Conservation (phyloP, 2,797 vertebrate genomes). For the Hipposideros larvatus region DNA sequence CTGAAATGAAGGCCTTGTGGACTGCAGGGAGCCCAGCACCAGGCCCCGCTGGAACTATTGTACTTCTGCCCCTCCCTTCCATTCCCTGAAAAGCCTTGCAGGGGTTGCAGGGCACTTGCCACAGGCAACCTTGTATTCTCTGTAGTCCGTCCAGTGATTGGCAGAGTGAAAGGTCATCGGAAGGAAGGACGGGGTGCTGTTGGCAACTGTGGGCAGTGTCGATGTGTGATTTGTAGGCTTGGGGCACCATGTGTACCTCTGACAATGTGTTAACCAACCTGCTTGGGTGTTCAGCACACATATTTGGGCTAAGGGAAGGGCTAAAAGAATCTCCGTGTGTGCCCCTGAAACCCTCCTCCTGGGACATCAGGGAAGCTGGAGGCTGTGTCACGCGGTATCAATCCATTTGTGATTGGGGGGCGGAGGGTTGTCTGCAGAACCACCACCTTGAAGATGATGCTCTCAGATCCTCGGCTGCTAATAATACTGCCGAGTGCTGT, state of each 20-base stretch:
- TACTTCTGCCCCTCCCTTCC: not conserved
- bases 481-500: not conserved
- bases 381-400: not conserved
- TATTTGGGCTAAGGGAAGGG: not conserved
- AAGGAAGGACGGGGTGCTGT: constrained; percentile 70
- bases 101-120: not conserved
- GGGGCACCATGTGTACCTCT: not conserved
- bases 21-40: not conserved
- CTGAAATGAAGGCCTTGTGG: not conserved
- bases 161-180: constrained; percentile 5
- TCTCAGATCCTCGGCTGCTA: constrained; percentile 28
- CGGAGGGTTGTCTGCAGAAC: not conserved
- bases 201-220: not conserved
- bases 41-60: not conserved
- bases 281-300: not conserved
- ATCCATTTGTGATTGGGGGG: not conserved
- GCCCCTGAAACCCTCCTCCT: not conserved
- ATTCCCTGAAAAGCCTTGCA: not conserved
- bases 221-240: not conserved
- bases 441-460: not conserved
- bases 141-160: not conserved
- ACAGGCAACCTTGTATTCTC: not conserved
- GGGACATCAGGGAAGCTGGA: not conserved
- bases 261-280: not conserved
- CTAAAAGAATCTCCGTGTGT: not conserved